These are phyloP conservation scores for Labeo calbasu DNA, from an alignment of 2,797 vertebrate species.

Conservation along the genomic window DNA sequence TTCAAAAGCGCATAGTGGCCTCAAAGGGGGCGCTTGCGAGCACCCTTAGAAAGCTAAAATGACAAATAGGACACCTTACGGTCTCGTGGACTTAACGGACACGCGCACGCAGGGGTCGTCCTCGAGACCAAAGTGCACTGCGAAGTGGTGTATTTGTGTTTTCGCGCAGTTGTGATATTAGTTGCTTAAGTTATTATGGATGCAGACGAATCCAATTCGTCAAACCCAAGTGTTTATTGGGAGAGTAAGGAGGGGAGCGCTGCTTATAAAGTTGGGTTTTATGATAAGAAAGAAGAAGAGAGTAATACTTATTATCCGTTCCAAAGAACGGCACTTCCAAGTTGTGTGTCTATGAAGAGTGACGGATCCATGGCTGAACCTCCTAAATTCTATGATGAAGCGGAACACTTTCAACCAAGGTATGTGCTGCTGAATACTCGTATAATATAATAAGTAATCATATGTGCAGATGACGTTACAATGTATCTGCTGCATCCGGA, in stretches of 20 bases:
- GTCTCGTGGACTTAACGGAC: too few relatives aligned
- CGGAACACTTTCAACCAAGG: background rate
- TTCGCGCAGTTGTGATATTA: background rate
- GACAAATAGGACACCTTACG: too few relatives aligned
- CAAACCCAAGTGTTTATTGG: background rate
- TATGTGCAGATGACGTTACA: background rate
- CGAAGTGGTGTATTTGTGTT: background rate
- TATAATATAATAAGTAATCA: background rate
- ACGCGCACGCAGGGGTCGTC: too few relatives aligned
- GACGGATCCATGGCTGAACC: conserved; percentile 27
- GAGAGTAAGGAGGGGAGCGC: background rate
- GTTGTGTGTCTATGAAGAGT: conserved; percentile 22
- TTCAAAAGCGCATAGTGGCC: too few relatives aligned
- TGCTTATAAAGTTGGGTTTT: background rate
- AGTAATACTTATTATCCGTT: background rate
- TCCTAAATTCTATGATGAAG: conserved; percentile 9
- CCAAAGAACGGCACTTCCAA: background rate
- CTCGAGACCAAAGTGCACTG: too few relatives aligned
- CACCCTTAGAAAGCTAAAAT: too few relatives aligned
- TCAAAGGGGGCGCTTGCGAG: too few relatives aligned
- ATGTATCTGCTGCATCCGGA: background rate
- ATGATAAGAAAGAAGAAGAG: background rate
- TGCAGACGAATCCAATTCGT: background rate
- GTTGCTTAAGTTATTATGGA: background rate
- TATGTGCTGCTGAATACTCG: background rate